Conservation (phyloP, 2,113 vertebrate genomes). For the Tenebrosternarchus preto region DNA sequence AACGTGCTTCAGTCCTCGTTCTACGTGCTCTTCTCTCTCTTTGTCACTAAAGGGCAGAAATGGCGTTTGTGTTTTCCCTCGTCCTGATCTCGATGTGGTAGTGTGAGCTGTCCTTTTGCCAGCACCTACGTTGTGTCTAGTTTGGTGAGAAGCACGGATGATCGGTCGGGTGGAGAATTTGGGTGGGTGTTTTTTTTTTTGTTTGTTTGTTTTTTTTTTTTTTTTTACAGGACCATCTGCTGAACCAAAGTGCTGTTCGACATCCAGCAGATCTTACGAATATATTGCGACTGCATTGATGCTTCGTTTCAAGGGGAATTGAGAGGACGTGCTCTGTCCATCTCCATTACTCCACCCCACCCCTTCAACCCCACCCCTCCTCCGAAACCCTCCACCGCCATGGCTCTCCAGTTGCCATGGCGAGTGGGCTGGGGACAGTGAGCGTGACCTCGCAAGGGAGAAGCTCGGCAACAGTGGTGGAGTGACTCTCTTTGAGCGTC, state of each 20-base stretch:
- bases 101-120: neutral
- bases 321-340: conserved; percentile 7
- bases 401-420: conserved; percentile 68
- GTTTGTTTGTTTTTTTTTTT: too few relatives aligned
- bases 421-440: conserved; percentile 59
- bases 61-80: neutral
- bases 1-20: too few relatives aligned
- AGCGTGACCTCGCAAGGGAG: conserved; percentile 42
- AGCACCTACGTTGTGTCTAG: neutral
- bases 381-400: conserved; percentile 20
- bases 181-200: neutral
- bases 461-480: conserved; percentile 18
- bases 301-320: too few relatives aligned
- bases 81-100: conserved; percentile 3
- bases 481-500: conserved; percentile 47
- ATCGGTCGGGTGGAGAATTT: neutral
- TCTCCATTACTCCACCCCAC: conserved; percentile 7
- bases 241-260: neutral
- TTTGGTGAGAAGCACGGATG: neutral
- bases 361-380: too few relatives aligned
- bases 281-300: too few relatives aligned
- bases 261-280: too few relatives aligned
- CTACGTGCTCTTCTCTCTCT: neutral
- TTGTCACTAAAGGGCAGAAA: conserved; percentile 6
- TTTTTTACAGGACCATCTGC: neutral